Percentiles rank a stretch among this genome's conserved stretches.
Evolutionary conservation across 2,113 vertebrate species (phyloP).

Genomic region (Cisticola juncidis): DNA sequence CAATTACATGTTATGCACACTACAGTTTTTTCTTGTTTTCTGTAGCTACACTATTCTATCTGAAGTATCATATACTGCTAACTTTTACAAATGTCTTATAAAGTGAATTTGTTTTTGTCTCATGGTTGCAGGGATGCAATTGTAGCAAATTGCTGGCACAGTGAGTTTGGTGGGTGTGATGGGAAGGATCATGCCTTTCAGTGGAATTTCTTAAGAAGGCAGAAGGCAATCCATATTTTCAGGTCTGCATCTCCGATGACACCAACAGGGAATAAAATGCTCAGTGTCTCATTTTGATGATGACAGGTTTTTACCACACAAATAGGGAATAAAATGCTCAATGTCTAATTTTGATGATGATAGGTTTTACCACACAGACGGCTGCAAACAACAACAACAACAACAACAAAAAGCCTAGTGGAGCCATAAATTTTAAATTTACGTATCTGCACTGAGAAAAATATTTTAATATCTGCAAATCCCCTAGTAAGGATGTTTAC

Average conservation of each 20-base stretch:
- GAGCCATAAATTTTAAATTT: background rate
- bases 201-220: background rate
- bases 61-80: background rate
- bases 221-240: background rate
- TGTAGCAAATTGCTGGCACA: background rate
- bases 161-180: background rate
- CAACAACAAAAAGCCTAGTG: background rate
- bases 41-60: background rate
- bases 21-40: background rate
- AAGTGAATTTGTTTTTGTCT: background rate
- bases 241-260: background rate
- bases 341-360: background rate
- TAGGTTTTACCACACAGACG: background rate
- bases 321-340: background rate
- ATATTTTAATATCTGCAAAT: background rate
- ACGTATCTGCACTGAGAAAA: background rate
- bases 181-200: background rate
- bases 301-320: background rate
- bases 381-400: background rate
- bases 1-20: background rate
- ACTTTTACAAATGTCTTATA: background rate
- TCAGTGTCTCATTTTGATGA: background rate
- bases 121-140: background rate
- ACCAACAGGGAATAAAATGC: background rate
- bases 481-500: background rate